These are phyloP conservation scores for Calliphora vicina DNA, from an alignment of 1,140 invertebrate species.

Conservation along the genomic window DNA sequence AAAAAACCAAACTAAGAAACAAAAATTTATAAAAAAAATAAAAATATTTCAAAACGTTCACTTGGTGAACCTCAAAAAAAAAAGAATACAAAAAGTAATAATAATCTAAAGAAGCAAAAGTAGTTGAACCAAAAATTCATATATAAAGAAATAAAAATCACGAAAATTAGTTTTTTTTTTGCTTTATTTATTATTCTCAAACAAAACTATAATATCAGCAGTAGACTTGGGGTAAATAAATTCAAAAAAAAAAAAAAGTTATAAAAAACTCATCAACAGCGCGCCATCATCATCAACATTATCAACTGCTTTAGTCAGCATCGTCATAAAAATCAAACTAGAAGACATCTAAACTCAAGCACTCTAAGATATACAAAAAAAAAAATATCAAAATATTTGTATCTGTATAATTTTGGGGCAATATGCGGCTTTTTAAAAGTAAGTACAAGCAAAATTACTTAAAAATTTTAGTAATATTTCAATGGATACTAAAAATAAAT, in stretches of 20 bases:
- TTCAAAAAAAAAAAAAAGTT: neutral
- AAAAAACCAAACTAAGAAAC: neutral
- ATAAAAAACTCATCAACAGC: neutral
- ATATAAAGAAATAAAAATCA: neutral
- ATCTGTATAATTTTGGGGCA: neutral
- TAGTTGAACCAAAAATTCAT: neutral
- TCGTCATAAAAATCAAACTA: neutral
- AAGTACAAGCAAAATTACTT: neutral
- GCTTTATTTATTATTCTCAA: no score
- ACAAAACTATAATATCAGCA: neutral
- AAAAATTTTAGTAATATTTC: no score
- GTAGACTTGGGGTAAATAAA: neutral
- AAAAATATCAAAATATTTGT: neutral
- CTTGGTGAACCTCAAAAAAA: neutral
- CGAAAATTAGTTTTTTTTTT: neutral
- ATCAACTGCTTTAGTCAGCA: neutral
- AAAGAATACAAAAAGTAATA: neutral
- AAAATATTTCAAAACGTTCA: slow-evolving; percentile 2
- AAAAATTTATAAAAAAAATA: neutral
- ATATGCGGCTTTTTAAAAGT: slow-evolving; percentile 1
- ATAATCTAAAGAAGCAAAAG: neutral
- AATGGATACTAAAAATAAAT: no score
- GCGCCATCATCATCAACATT: neutral
- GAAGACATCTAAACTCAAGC: neutral
- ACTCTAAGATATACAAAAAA: neutral